Evolutionary conservation across 2,113 vertebrate genomes (phyloP).

Genomic region (Phylloscopus trochiloides): DNA sequence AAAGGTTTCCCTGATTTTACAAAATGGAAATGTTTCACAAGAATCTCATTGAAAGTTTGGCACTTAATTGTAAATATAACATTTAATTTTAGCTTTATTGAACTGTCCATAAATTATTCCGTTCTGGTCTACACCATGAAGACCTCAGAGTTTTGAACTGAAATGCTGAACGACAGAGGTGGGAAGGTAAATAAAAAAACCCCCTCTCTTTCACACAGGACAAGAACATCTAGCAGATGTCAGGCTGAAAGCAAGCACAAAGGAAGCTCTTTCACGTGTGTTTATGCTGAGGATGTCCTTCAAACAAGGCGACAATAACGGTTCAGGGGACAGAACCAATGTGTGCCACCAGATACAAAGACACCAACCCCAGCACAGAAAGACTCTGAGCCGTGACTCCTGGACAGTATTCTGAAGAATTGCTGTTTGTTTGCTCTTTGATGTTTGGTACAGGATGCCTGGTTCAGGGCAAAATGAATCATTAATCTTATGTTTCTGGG

Average conservation of each 20-base stretch:
- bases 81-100: not conserved
- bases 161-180: not conserved
- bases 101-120: not conserved
- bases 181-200: not conserved
- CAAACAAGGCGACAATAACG: not conserved
- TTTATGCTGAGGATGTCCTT: not conserved
- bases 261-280: accelerated
- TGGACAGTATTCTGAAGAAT: not conserved
- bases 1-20: not conserved
- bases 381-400: not conserved
- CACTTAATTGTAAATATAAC: not conserved
- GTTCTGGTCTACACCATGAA: not conserved
- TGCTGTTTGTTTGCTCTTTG: not conserved
- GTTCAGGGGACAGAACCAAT: not conserved
- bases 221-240: not conserved
- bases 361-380: not conserved
- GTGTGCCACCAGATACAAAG: not conserved
- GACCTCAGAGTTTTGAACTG: not conserved
- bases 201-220: not conserved
- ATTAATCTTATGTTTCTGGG: not conserved
- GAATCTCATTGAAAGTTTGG: not conserved
- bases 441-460: not conserved
- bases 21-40: not conserved
- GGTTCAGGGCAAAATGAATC: not conserved
- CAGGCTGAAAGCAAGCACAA: not conserved